Percentiles rank a stretch among this genome's conserved stretches.
phyloP scores from a whole-genome alignment of 2,113 vertebrate species.

The Lagopus muta region DNA sequence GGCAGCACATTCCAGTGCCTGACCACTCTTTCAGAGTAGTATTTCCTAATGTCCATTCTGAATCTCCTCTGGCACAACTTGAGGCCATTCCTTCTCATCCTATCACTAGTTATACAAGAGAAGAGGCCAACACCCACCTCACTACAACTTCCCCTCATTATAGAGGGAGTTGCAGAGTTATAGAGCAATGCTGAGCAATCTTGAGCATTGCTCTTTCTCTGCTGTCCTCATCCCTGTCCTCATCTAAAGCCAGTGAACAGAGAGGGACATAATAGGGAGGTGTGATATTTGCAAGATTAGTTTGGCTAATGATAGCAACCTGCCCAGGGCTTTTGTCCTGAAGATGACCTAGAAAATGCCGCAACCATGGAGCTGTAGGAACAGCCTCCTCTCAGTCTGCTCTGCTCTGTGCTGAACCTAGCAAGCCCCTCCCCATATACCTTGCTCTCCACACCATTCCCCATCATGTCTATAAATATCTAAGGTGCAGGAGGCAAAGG shows the following conservation, averaged over 20 bases:
- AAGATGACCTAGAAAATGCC: not conserved
- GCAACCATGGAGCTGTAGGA: fast-evolving
- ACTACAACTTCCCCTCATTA: too few species aligned
- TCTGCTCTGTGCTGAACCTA: not conserved
- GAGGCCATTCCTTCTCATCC: too few species aligned
- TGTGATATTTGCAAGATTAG: not conserved
- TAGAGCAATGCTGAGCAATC: not conserved
- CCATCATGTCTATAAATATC: too few species aligned
- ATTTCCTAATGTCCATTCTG: too few species aligned
- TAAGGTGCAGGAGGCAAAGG: too few species aligned
- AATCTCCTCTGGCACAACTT: too few species aligned
- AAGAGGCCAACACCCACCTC: too few species aligned
- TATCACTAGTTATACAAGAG: too few species aligned
- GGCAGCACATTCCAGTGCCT: too few species aligned
- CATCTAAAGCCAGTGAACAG: not conserved
- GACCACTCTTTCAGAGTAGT: too few species aligned
- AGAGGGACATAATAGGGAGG: not conserved
- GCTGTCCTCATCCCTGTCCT: not conserved
- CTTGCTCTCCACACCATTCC: not conserved
- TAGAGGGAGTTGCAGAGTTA: too few species aligned
- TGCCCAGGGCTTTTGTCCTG: not conserved
- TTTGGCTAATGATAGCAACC: not conserved
- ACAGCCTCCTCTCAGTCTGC: not conserved
- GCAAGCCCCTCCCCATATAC: not conserved
- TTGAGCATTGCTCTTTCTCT: not conserved